phyloP scores from a whole-genome alignment of 1,140 invertebrate genomes.

The Zelostemma sp. region DNA sequence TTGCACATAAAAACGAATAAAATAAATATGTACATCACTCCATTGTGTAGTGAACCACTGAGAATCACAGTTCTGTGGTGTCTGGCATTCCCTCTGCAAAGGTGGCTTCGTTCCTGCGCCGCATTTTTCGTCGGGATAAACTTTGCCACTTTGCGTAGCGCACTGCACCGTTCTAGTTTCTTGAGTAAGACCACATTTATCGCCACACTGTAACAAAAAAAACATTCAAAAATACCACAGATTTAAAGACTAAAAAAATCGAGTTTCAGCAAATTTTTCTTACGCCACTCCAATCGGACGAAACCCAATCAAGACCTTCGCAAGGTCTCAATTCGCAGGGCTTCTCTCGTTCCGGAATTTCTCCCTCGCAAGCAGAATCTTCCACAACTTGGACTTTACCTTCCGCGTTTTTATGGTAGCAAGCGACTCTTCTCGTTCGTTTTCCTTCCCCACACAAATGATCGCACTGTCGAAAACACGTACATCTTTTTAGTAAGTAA shows the following conservation, averaged over 20 bases:
- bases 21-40: slow-evolving; percentile 76
- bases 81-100: slow-evolving; percentile 73
- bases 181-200: slow-evolving; percentile 78
- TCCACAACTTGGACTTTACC: slow-evolving; percentile 79
- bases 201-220: slow-evolving; percentile 74
- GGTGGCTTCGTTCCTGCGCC: slow-evolving; percentile 72
- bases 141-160: slow-evolving; percentile 78
- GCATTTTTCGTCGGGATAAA: slow-evolving; percentile 80
- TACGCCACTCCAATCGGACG: slow-evolving; percentile 90
- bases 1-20: slow-evolving; percentile 4
- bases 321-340: slow-evolving; percentile 85
- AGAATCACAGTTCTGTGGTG: slow-evolving; percentile 75
- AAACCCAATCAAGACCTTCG: slow-evolving; percentile 92
- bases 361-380: slow-evolving; percentile 77
- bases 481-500: too few relatives aligned
- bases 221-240: slow-evolving; percentile 47
- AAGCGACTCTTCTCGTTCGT: slow-evolving; percentile 80
- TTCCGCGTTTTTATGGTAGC: slow-evolving; percentile 78
- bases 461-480: slow-evolving; percentile 78
- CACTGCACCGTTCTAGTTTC: slow-evolving; percentile 84
- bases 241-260: slow-evolving; percentile 32
- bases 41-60: slow-evolving; percentile 91
- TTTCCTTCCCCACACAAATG: slow-evolving; percentile 89
- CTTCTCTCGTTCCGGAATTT: slow-evolving; percentile 79
- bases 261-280: slow-evolving; percentile 70